Evolutionary conservation across 2,113 vertebrate species (phyloP), one percentile per base, ranked within the genome.

Genomic region (Menura novaehollandiae): DNA sequence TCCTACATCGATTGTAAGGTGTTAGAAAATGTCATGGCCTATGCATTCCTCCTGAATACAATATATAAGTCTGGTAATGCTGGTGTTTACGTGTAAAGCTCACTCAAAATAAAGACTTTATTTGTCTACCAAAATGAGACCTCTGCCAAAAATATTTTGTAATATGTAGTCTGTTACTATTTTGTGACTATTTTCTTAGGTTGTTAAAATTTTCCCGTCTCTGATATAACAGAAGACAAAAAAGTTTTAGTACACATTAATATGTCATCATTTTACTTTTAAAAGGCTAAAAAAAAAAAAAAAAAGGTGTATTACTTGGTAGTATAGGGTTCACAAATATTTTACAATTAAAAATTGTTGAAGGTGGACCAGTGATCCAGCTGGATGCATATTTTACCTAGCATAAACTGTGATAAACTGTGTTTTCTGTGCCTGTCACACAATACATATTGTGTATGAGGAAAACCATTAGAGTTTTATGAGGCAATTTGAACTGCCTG

Each of bases 401-500:
- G 15, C 7, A 90, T 64, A 74, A 80, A 68, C 35, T 74, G 41
- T 68, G 63, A 62, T 55, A 83, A 85, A 51, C n/a, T 23, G 16
- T 63, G 19, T 18, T 82, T 89, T 83, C 68, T 77, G 13, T 83
- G 46, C 30, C 52, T 86, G 30, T 32, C 32, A 67, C 28, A 86
- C 24, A 71, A 59, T 78, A 72, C 15, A 59, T 88, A 84, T 80
- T 67, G 60, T 74, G 35, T 80, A 86, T 68, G 27, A 90, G 28
- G 64, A 85, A 94, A 95, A 49, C 39, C 59, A 75, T 88, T 83
- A 84, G n/a, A 91, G 20, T 67, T 96, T 92, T 93, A 96, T 72
- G 82, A 95, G 83, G 60, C 52, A 81, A 84, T 84, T 52, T 91
- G 59, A 94, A 72, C 26, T 51, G 52, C 79, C 85, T 92, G 33